Evolutionary conservation across 1,140 invertebrate genomes (phyloP), one percentile per base, ranked within the genome.

Genomic region (Bursaphelenchus mucronatus): DNA sequence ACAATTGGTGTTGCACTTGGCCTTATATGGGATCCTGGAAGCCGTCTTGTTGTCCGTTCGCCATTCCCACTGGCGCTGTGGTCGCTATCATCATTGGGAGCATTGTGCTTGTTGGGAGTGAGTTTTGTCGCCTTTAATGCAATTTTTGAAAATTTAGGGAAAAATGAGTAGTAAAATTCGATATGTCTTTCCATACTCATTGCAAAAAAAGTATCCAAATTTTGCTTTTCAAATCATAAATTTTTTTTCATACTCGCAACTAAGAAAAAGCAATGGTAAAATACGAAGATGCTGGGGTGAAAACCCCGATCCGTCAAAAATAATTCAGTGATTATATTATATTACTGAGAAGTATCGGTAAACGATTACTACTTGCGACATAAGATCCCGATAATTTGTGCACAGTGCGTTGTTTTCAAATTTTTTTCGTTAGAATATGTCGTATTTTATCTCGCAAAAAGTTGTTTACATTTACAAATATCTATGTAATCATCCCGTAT

Each of bases 21-120:
- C 78, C 78, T 9, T 80, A 80, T 52, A 73, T 80, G 68, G 13
- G 52, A 19, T 66, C 64, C 56, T 76, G 75, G 75, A 80, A 80
- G 68, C 78, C 78, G 7, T 81, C 79, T 4, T 80, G 78, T 63
- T 80, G 78, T 65, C 79, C 75, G 13, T 81, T 81, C 61, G 78
- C 78, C 50, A 75, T 80, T 56, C 78, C 78, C 8, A 80, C 78
- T 39, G 78, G 78, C 19, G 78, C 79, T n/a, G 76, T 80, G 13
- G 79, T 81, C 40, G 72, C 79, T 0, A 68, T 81, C 58, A 81
- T 80, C 58, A 63, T 80, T 45, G 79, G 75, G 1, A 57, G 69
- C 3, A 81, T 80, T 50, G 66, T 81, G 17, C 56, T 80, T 5
- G 53, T 81, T 21, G 45, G 67, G 11, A 68, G 76, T 76, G 13